phyloP scores from a whole-genome alignment of 2,888 invertebrate species.

The Cryptocephalus primarius region DNA sequence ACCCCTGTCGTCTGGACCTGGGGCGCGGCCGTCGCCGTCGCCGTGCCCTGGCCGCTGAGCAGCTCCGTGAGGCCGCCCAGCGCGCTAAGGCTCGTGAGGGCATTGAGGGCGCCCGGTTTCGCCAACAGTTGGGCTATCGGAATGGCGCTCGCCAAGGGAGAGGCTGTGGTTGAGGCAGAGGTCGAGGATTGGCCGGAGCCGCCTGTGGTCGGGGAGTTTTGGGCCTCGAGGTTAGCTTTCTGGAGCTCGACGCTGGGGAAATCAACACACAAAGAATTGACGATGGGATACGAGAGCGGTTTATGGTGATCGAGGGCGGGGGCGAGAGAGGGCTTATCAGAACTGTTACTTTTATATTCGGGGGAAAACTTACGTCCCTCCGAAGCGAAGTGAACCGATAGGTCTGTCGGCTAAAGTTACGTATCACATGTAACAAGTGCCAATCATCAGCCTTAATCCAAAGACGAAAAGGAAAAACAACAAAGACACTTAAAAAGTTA shows the following conservation, averaged over 20 bases:
- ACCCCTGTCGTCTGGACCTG: constrained; percentile 82
- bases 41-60: constrained; percentile 45
- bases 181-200: constrained; percentile 42
- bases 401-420: too few species aligned
- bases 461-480: too few species aligned
- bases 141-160: constrained; percentile 77
- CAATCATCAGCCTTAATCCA: too few species aligned
- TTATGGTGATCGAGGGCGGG: constrained; percentile 9
- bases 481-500: too few species aligned
- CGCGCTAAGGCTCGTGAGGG: constrained; percentile 73
- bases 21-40: constrained; percentile 29
- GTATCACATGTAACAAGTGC: too few species aligned
- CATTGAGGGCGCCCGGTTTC: constrained; percentile 84
- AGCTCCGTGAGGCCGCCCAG: constrained; percentile 76
- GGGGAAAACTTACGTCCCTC: too few species aligned
- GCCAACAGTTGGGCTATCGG: constrained; percentile 85
- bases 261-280: constrained; percentile 18
- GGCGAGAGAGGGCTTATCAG: constrained; percentile 3
- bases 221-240: constrained; percentile 90
- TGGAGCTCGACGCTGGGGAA: constrained; percentile 89
- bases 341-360: too few species aligned
- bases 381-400: too few species aligned
- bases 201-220: constrained; percentile 50
- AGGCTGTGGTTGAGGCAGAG: constrained; percentile 41
- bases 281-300: not conserved